Conservation (phyloP, 1,140 invertebrate genomes). For the Pantala flavescens region DNA sequence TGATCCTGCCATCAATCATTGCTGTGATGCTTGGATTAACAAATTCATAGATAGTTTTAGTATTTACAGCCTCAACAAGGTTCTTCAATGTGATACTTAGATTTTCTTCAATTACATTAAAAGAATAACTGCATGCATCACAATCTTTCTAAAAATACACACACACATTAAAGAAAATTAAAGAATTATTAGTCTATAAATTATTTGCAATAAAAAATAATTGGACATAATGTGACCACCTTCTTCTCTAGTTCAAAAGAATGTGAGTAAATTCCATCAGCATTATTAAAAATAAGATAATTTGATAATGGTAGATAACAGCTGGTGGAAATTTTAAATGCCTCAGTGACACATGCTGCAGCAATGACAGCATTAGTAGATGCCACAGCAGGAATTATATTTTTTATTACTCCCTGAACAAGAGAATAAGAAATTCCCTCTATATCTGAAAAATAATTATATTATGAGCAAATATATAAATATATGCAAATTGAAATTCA, state of each 20-base stretch:
- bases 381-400: conserved; percentile 98
- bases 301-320: conserved; percentile 85
- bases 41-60: conserved; percentile 67
- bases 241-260: conserved; percentile 51
- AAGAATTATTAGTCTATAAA: too few species aligned
- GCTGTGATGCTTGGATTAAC: conserved; percentile 81
- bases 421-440: conserved; percentile 80
- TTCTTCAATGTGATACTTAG: conserved; percentile 67
- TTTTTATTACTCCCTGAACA: conserved; percentile 96
- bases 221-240: neutral
- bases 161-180: too few species aligned
- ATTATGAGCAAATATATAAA: neutral
- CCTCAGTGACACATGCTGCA: conserved; percentile 87
- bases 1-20: conserved; percentile 69
- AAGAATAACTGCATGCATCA: conserved; percentile 68
- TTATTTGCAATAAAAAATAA: too few species aligned
- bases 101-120: conserved; percentile 57
- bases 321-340: conserved; percentile 91
- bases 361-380: conserved; percentile 98
- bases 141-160: conserved; percentile 51
- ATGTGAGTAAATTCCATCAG: conserved; percentile 93
- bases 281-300: conserved; percentile 95
- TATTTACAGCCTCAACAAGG: conserved; percentile 67
- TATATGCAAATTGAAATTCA: too few species aligned
- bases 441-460: conserved; percentile 41